Conservation (phyloP, 2,113 vertebrate species). For the Ictalurus furcatus region DNA sequence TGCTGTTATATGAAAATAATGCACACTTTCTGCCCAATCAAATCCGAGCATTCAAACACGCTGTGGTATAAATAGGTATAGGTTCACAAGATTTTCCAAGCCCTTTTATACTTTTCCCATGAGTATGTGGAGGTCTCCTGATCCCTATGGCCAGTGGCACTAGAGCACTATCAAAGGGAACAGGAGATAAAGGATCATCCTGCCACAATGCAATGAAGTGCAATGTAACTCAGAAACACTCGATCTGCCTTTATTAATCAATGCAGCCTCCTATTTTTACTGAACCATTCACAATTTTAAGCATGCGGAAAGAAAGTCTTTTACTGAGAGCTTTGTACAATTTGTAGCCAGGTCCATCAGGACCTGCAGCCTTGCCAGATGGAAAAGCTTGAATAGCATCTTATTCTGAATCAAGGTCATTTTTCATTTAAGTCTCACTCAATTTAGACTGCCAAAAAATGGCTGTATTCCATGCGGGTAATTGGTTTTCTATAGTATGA, state of each 20-base stretch:
- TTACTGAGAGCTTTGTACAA: constrained; percentile 23
- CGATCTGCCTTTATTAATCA: constrained; percentile 21
- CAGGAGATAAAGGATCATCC: not conserved
- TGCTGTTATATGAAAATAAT: not conserved
- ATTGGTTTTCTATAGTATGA: constrained; percentile 15
- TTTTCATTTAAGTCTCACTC: constrained; percentile 25
- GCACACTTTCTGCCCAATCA: not conserved
- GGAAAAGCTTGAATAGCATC: constrained; percentile 22
- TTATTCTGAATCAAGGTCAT: constrained; percentile 12
- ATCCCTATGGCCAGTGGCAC: not conserved
- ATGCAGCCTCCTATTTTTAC: not conserved
- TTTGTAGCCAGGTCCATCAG: constrained; percentile 26
- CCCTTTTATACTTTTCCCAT: not conserved
- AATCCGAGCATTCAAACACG: not conserved
- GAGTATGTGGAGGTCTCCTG: not conserved
- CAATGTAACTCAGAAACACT: constrained; percentile 13
- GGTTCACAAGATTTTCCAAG: not conserved
- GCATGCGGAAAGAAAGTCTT: not conserved
- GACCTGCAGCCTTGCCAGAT: constrained; percentile 15
- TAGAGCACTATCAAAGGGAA: not conserved
- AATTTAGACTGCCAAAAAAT: constrained; percentile 25
- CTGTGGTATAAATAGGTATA: not conserved
- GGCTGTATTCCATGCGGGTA: constrained; percentile 14
- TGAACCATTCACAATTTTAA: constrained; percentile 6
- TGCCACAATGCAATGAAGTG: not conserved